phyloP scores from a whole-genome alignment of 2,113 vertebrate genomes.

The Coptodon bakossiorum region DNA sequence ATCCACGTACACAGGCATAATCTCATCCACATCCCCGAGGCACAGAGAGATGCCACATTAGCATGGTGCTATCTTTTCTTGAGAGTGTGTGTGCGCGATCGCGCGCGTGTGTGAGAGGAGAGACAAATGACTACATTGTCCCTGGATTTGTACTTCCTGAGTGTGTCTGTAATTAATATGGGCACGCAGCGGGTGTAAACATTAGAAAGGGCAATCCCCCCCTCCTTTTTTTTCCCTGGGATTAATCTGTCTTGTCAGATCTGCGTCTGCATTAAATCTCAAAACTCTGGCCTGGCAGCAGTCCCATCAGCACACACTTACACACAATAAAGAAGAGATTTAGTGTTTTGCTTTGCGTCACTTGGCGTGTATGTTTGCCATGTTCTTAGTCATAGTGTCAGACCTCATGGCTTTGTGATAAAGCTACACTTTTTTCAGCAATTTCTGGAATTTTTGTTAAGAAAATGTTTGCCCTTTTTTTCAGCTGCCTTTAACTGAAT shows the following conservation, averaged over 20 bases:
- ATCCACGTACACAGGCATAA: background rate
- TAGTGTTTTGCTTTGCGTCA: background rate
- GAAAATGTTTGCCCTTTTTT: background rate
- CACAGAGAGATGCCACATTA: slow-evolving; percentile 31
- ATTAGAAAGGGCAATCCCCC: slow-evolving; percentile 38
- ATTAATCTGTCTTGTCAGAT: slow-evolving; percentile 65
- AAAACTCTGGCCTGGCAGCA: background rate
- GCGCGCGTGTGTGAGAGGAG: slow-evolving; percentile 9
- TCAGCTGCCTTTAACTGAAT: background rate
- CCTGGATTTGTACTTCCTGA: slow-evolving; percentile 40
- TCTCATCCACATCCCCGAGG: slow-evolving; percentile 7
- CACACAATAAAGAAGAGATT: background rate
- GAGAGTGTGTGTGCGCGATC: slow-evolving; percentile 2
- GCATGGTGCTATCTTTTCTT: slow-evolving; percentile 33
- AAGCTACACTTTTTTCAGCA: background rate
- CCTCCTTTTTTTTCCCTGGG: background rate
- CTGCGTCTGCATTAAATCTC: slow-evolving; percentile 36
- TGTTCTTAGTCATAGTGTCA: background rate
- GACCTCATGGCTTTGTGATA: background rate
- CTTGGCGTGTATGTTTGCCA: background rate
- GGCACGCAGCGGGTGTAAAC: slow-evolving; percentile 48
- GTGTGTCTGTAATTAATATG: slow-evolving; percentile 59
- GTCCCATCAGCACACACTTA: background rate
- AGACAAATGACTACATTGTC: slow-evolving; percentile 56
- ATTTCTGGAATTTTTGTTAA: background rate